Base-by-base conservation (phyloP, 37 sponge, comb jelly and placozoan genomes). In the Halichondria panicea region DNA sequence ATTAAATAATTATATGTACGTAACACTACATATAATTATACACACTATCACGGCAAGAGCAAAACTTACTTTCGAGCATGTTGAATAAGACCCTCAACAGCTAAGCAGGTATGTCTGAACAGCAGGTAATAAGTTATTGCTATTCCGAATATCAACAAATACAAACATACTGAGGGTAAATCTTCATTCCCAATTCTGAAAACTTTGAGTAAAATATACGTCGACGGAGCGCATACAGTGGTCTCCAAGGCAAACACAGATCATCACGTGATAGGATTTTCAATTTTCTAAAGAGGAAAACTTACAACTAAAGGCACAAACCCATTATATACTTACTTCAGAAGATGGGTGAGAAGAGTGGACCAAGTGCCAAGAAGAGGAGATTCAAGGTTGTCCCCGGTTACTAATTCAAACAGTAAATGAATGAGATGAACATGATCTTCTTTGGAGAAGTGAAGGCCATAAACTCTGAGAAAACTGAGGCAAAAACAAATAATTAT, bases 241-340 rank as follows among this genome's bases (percentile, higher is more conserved):
- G 98, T 45, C 81, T 60, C 98, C 98, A 97, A 44, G 91, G 92
- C 31, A 97, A 64, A 18, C 25, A 46, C 19, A 97, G 76, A 30
- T 97, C 98, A 31, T 79, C 66, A 6, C 88, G 72, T 1, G 95
- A 75, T 32, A 97, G 35, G 30, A 83, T 65, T 41, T 81, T 83
- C 44, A 46, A 48, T 45, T 91, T 91, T 83, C 91, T 91, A 46
- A 2, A 73, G 37, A 43, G 43, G 19, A 41, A 27, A 62, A 22
- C 11, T 8, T 4, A 4, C 36, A 31, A 15, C 42, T 24, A 3
- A 18, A 24, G 18, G 43, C 42, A 38, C 22, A 41, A 3, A 41
- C 4, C 3, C 24, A 40, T 3, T 3, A 67, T 39, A 25, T 27
- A 84, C 87, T 77, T 43, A 90, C 95, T 87, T 81, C 32, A 93